These are phyloP conservation scores for Ormyrus nitidulus DNA, from an alignment of 2,888 invertebrate genomes.

Conservation along the genomic window DNA sequence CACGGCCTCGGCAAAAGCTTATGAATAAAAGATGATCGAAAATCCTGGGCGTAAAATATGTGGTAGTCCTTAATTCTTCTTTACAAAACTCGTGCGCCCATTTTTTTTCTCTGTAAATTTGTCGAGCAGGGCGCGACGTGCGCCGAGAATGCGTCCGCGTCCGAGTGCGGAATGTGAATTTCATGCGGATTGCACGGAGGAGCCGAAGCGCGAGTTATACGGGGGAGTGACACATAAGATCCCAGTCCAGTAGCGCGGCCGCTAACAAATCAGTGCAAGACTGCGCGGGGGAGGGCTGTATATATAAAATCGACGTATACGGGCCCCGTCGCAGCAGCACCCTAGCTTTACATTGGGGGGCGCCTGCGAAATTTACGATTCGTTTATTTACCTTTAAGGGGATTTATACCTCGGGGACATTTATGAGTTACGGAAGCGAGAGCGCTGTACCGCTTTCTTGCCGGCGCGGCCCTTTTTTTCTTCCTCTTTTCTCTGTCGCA, in stretches of 20 bases:
- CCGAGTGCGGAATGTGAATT: background rate
- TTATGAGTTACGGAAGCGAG: slow-evolving; percentile 41
- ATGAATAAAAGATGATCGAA: too few species aligned
- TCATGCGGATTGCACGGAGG: background rate
- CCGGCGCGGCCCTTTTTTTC: background rate
- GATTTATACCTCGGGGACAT: slow-evolving; percentile 38
- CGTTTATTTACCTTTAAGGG: slow-evolving; percentile 41
- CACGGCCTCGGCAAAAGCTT: too few species aligned
- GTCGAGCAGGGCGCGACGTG: too few species aligned
- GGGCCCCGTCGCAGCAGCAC: background rate
- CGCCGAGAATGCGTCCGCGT: too few species aligned
- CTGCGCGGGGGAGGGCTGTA: too few species aligned
- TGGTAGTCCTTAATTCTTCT: too few species aligned
- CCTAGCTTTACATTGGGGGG: background rate
- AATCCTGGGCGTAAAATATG: too few species aligned
- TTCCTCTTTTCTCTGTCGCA: background rate
- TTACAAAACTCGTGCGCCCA: too few species aligned
- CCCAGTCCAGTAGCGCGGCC: too few species aligned
- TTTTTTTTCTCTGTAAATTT: too few species aligned
- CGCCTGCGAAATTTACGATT: slow-evolving; percentile 30
- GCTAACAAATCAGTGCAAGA: background rate
- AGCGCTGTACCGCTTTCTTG: background rate
- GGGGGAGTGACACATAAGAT: too few species aligned
- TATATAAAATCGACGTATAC: background rate
- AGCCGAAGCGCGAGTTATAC: too few species aligned